phyloP scores from a whole-genome alignment of 1,140 invertebrate species.

The Caerostris darwini region DNA sequence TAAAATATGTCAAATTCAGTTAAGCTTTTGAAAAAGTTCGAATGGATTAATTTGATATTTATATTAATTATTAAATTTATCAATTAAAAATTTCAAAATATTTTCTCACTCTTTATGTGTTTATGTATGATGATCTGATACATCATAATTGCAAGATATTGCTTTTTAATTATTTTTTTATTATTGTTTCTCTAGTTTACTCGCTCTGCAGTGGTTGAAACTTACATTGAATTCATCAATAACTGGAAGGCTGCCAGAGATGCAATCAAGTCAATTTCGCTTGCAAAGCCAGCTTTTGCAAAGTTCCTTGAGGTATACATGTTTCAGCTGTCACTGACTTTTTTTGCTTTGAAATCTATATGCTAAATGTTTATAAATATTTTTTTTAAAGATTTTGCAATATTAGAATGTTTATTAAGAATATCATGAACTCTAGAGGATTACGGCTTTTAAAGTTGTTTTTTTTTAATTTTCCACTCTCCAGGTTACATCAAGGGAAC shows the following conservation, averaged over 20 bases:
- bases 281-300: conserved; percentile 92
- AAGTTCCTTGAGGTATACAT: conserved; percentile 91
- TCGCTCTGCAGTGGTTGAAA: conserved; percentile 94
- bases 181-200: conserved; percentile 88
- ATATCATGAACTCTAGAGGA: neutral
- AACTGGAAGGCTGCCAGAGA: conserved; percentile 97
- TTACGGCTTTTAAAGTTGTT: neutral
- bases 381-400: too few relatives aligned
- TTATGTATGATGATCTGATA: too few relatives aligned
- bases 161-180: too few relatives aligned
- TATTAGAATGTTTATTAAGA: neutral
- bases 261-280: conserved; percentile 91
- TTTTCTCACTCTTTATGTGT: too few relatives aligned
- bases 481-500: conserved; percentile 93
- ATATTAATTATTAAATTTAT: too few relatives aligned
- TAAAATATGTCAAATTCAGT: too few relatives aligned
- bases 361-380: neutral
- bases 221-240: conserved; percentile 96
- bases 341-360: neutral
- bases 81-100: too few relatives aligned
- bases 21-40: too few relatives aligned
- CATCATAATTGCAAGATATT: too few relatives aligned
- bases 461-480: conserved; percentile 70
- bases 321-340: neutral
- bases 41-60: too few relatives aligned